Conservation (phyloP, 2,888 invertebrate species). For the Rapana venosa region DNA sequence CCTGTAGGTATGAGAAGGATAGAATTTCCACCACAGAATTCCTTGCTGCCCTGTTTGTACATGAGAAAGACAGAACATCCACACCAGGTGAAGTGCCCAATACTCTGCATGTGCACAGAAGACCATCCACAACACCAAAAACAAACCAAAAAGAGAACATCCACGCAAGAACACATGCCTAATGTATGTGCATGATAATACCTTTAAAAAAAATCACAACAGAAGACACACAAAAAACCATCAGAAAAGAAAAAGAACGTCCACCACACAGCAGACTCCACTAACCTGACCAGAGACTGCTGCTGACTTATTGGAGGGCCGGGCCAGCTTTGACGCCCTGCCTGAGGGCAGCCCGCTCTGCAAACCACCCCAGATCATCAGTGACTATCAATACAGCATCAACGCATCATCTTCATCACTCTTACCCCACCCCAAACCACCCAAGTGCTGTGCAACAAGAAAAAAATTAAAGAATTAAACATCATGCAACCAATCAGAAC, state of each 20-base stretch:
- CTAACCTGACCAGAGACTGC: conserved; percentile 47
- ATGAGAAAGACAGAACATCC: no score
- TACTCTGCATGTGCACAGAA: no score
- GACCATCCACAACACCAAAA: no score
- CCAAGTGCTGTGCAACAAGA: neutral
- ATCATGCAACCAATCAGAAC: neutral
- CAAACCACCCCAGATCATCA: neutral
- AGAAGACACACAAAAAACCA: no score
- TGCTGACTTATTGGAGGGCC: conserved; percentile 44
- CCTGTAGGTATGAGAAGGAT: no score
- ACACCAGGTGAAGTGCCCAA: no score
- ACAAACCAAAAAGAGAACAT: no score
- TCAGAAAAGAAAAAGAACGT: neutral
- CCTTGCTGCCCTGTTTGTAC: no score
- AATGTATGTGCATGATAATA: no score
- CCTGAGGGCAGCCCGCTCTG: conserved; percentile 18
- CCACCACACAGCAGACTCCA: neutral
- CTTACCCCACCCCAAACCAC: neutral
- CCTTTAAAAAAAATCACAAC: no score
- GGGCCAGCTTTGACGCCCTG: conserved; percentile 22
- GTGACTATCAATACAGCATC: neutral
- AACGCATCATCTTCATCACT: neutral
- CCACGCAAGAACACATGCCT: no score
- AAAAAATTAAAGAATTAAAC: neutral
- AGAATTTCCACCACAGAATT: no score